Evolutionary conservation across 1,140 invertebrate species (phyloP), one percentile per base, ranked within the genome.

Genomic region (Brachionus rubens): DNA sequence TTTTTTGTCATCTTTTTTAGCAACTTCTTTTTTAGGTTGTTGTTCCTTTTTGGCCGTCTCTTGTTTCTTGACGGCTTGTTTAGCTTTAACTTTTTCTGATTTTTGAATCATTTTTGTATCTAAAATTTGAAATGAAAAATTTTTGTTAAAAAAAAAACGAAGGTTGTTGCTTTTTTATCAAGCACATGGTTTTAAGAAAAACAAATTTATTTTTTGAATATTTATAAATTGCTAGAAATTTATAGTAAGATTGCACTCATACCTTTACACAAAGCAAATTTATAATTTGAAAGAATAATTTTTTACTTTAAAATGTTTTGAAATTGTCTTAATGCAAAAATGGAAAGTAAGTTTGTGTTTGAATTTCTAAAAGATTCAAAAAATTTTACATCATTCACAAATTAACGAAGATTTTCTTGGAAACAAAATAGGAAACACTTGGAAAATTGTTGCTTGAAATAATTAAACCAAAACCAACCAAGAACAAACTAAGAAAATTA

Each of bases 41-140:
- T 21, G 12, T 56, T 56, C 30, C 36, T 59, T 33, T 59, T 59
- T 33, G 36, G 1, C 50, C 50, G 21, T 24, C 21, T 14, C 24
- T 28, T 54, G 21, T 54, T 54, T 54, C 12, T 0, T 19, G 1
- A 33, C 0, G 6, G 7, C 54, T 65, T 65, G 59, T 43, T 43
- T 43, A 24, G 40, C 36, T 43, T 65, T 65, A 40, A 59, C 54
- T 33, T 59, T 59, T 59, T 59, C 54, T 33, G 54, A 33, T 59
- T 59, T 59, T 30, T 59, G 33, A 30, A 59, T 59, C 54, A 59
- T 59, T 59, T 59, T 56, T 59, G 33, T 59, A 33, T 33, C 26
- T 59, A 59, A 33, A 30, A n/a, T n/a, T 16, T 48, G 33, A 36
- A 5, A 5, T 9, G 9, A 36, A 36, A 9, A 36, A 36, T 36